Base-by-base conservation (phyloP, 2,113 vertebrate species). In the Antechinus stuartii region DNA sequence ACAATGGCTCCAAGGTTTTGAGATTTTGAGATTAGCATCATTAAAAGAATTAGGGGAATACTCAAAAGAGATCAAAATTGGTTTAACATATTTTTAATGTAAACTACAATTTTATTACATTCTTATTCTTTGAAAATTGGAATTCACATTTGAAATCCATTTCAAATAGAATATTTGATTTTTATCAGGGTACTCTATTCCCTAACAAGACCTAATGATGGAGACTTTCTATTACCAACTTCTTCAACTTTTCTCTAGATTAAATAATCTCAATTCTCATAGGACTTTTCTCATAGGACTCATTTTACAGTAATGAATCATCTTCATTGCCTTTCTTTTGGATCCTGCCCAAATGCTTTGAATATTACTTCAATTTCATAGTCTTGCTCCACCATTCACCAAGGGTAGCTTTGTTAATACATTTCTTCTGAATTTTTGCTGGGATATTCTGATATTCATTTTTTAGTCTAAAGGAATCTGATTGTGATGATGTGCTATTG, bases 311-410 rank as follows among this genome's bases (percentile, higher is more conserved):
- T 3, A 12, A 11, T 95, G 94, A 2, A 53, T 89, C 92, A 49
- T 6, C 56, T 90, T 49, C 24, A 89, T 76, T 93, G 11, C 42
- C 90, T 94, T 92, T 35, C n/a, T 92, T 92, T 95, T 93, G 14
- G 2, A 57, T 91, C 53, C 35, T 94, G 92, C 8, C 14, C 14
- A 55, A 5, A 94, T 90, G 2, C 56, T 95, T 84, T 92, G 55
- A 97, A 53, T 95, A 96, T 95, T 95, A 91, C 27, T 91, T 95
- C 24, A n/a, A 1, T 92, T 42, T 93, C 4, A n/a, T 95, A 5
- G 0, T 91, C 95, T 93, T 95, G 92, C 14, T 93, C 14, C 90
- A 8, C 76, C 24, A 89, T 91, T 56, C 0, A 2, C 1, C 2
- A 7, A 90, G 54, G 22, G 61, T 26, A 54, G 52, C 47, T 24